phyloP scores from a whole-genome alignment of 1,140 invertebrate genomes.

The Eumeta japonica region DNA sequence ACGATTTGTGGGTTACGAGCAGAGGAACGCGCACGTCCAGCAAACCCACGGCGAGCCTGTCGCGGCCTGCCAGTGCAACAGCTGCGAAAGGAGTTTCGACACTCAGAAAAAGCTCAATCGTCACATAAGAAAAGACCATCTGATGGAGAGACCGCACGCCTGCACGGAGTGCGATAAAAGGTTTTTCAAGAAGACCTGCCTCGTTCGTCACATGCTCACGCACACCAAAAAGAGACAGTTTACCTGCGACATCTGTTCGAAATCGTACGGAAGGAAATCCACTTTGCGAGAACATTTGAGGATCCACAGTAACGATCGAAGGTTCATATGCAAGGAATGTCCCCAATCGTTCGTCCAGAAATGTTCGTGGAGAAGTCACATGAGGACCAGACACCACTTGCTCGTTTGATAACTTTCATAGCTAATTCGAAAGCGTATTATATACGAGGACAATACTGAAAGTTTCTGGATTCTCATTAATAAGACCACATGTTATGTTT shows the following conservation, averaged over 20 bases:
- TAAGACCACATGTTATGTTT: no score
- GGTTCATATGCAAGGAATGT: constrained; percentile 42
- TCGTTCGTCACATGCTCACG: constrained; percentile 53
- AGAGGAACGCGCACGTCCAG: constrained; percentile 12
- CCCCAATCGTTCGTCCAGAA: constrained; percentile 35
- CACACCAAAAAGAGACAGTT: constrained; percentile 57
- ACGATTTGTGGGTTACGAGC: constrained; percentile 11
- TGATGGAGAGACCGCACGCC: constrained; percentile 30
- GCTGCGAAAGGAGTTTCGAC: constrained; percentile 35
- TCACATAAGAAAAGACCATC: constrained; percentile 36
- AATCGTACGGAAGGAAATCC: constrained; percentile 33
- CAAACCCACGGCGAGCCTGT: constrained; percentile 30
- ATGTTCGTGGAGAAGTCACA: constrained; percentile 18
- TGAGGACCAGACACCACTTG: constrained; percentile 11
- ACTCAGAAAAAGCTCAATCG: constrained; percentile 28
- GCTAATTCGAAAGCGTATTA: no score
- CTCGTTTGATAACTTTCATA: no score
- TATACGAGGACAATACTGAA: no score
- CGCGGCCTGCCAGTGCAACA: constrained; percentile 27
- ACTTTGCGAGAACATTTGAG: constrained; percentile 75
- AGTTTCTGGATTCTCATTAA: no score
- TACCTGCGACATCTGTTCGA: constrained; percentile 54
- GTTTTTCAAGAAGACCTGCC: constrained; percentile 29
- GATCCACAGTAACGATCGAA: constrained; percentile 63
- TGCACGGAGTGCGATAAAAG: constrained; percentile 41